Evolutionary conservation across 2,888 invertebrate species (phyloP), one percentile per base, ranked within the genome.

Genomic region (Piscicola geometra): DNA sequence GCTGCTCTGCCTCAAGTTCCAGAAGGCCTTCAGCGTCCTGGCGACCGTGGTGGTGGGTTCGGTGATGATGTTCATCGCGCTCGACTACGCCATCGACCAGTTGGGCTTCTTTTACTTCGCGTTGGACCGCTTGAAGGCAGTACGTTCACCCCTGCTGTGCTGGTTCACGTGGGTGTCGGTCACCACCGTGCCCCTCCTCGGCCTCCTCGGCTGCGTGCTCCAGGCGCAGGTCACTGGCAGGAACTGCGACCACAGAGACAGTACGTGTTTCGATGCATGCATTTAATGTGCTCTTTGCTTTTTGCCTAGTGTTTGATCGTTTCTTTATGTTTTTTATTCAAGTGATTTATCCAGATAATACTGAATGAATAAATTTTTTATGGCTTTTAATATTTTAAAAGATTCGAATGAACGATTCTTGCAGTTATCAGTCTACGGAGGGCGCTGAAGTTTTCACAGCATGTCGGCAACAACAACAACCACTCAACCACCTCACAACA

Each of bases 31-130:
- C 79, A 91, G 91, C 60, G 89, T 92, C 81, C 85, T 91, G 76
- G 91, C 91, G 50, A 91, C 91, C 21, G 89, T 90, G 80, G 87
- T 91, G n/a, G 90, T 91, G 80, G 92, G 92, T 33, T 90, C 90
- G 30, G 91, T 91, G 9, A 88, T 91, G 76, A 88, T 91, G 80
- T 88, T 90, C 15, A 88, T 89, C 21, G 89, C 90, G 1, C 86
- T 91, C 76, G 92, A 92, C 86, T 92, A 91, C 84, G 91, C 91
- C 85, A 88, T 91, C 77, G 91, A 91, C 83, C 88, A 89, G 82
- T 88, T 90, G 85, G 86, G 89, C 81, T 89, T 90, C 88, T 88
- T 87, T 78, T 76, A 81, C 80, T 91, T 91, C 90, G 88, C 90
- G 50, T 90, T 90, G 90, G 90, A 90, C 79, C 87, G 90, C 25